Base-by-base conservation (phyloP, 1,140 invertebrate species). In the Macrocentrus cingulum region DNA sequence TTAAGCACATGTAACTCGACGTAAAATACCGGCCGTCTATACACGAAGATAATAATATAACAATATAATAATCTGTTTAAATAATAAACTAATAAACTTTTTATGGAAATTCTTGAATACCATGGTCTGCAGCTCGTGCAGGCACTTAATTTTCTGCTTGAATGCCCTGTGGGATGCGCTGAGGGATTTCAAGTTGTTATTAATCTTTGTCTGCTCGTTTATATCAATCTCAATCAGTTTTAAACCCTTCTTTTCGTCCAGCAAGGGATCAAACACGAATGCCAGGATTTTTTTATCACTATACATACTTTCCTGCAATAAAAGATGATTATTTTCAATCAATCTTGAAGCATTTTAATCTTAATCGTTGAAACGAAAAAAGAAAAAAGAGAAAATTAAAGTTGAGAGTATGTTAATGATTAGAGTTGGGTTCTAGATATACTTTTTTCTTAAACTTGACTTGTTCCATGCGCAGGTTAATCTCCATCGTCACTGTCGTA, bases 191-290 rank as follows among this genome's bases (percentile, higher is more conserved):
- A 98, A 81, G 79, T 97, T 95, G 70, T 94, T 94, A 46, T 98
- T 95, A 32, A 96, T 91, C 79, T 94, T 94, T 0, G 92, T 85
- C 76, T 97, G 94, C 76, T 98, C 95, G 67, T 94, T 94, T 92
- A 98, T 97, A 79, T 97, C 94, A 71, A 94, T 93, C 77, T 98
- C 94, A 63, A 98, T 94, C n/a, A 97, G 82, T 69, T 94, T 90
- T 5, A 92, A 93, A 36, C 95, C 84, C 68, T 91, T 90, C 69
- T 92, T 93, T 0, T 92, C 87, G 75, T 96, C 94, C 32, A 97
- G 80, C 1, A 84, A 87, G 1, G 88, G 84, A 82, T 96, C 93
- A 68, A 93, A 91, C 5, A 95, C 85, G 75, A 95, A 94, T 1
- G 89, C 84, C 0, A 92, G 92, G 81, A 82, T 59, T 82, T 80